Base-by-base conservation (phyloP, 2,888 invertebrate genomes). In the Sesamia inferens region DNA sequence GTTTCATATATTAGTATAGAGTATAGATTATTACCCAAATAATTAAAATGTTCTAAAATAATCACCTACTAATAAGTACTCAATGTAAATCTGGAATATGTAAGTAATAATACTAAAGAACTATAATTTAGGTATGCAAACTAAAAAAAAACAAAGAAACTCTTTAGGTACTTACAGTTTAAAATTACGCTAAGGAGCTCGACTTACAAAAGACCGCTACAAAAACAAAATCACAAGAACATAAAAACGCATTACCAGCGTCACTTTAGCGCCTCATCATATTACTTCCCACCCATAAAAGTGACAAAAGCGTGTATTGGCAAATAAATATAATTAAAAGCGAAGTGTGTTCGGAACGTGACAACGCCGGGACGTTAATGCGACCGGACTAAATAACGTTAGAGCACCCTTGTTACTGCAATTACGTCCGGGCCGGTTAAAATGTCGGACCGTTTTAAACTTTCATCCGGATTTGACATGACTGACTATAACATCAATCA, bases 401-500 rank as follows among this genome's bases (percentile, higher is more conserved):
- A 94, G 93, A 94, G 94, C 92, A 94, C 94, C 94, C 94, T 95
- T 94, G 95, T 95, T 94, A 92, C 92, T 92, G 93, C 93, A 94
- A 95, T 94, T 94, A 95, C 91, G 91, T 82, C 86, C 81, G 90
- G 84, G 83, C 89, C 90, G 88, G 90, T 91, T 91, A 92, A 93
- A 92, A 92, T 86, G 92, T 91, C 91, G 86, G 87, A 77, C 87
- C 91, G 88, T 90, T 93, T 92, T 92, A 93, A 93, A 92, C 91
- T 93, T 92, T 91, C 91, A 92, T 88, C 88, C 90, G 89, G 90
- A 90, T 92, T 92, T 90, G 89, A 90, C 85, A 86, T 88, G 90
- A 88, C 91, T 90, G 88, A 88, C 90, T 92, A 92, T 92, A 92
- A 92, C 91, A 93, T 93, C 93, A 93, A 93, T 93, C 93, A 91